These are phyloP conservation scores for Galeopsomyia nigrocyanea DNA, from an alignment of 2,888 invertebrate species.

Conservation along the genomic window DNA sequence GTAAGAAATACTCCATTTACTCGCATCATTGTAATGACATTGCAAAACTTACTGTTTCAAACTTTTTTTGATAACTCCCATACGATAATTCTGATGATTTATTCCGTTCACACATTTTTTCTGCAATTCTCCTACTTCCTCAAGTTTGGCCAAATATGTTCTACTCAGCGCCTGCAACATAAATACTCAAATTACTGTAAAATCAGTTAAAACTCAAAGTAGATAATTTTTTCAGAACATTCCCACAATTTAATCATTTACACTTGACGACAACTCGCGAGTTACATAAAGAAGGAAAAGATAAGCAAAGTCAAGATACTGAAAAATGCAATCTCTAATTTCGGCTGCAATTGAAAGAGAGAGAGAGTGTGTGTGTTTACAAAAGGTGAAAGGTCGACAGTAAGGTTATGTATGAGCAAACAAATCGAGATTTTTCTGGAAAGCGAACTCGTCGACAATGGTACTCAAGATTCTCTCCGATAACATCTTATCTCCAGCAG, in stretches of 20 bases:
- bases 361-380: not conserved
- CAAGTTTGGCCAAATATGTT: slow-evolving; percentile 86
- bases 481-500: slow-evolving; percentile 9
- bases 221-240: no score
- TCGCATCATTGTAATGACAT: not conserved
- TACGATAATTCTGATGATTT: slow-evolving; percentile 91
- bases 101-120: slow-evolving; percentile 90
- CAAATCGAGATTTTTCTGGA: slow-evolving; percentile 28
- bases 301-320: no score
- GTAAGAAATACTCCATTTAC: not conserved
- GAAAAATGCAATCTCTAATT: no score
- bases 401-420: slow-evolving; percentile 35
- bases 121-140: slow-evolving; percentile 87
- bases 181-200: slow-evolving; percentile 17
- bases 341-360: no score
- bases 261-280: no score
- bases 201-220: not conserved
- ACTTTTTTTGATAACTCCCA: slow-evolving; percentile 83
- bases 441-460: not conserved
- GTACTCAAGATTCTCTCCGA: slow-evolving; percentile 15
- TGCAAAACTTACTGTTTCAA: slow-evolving; percentile 81
- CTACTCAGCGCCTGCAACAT: slow-evolving; percentile 79
- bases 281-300: no score
- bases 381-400: slow-evolving; percentile 21
- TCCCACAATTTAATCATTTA: no score